These are phyloP conservation scores for Rhinogobio ventralis DNA, from an alignment of 2,797 vertebrate species.

Conservation along the genomic window DNA sequence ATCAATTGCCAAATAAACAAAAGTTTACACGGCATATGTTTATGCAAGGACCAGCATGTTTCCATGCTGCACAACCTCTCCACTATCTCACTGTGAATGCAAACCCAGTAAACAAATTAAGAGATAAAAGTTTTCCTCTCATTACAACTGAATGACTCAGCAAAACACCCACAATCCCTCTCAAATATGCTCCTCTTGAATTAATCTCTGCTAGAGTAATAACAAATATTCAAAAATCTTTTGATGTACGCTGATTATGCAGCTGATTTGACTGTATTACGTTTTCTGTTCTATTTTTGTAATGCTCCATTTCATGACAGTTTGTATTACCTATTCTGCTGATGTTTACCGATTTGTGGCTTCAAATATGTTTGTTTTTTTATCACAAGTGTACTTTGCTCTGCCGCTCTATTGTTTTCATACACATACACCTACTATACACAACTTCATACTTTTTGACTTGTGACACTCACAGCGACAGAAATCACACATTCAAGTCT, in stretches of 20 bases:
- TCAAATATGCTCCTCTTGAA: constrained; percentile 10
- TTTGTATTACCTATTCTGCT: not conserved
- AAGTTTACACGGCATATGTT: constrained; percentile 37
- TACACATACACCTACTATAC: not conserved
- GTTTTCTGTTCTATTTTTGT: not conserved
- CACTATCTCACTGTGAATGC: constrained; percentile 44
- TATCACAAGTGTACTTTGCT: not conserved
- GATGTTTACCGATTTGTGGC: not conserved
- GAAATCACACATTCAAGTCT: not conserved
- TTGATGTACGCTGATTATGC: not conserved
- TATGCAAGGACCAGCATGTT: constrained; percentile 1
- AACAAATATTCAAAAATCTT: not conserved
- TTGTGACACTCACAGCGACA: not conserved
- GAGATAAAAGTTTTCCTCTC: constrained; percentile 55
- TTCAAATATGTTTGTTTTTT: not conserved
- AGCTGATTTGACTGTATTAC: not conserved
- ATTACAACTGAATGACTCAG: constrained; percentile 53
- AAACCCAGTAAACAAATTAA: constrained; percentile 54
- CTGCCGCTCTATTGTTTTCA: not conserved
- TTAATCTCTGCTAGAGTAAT: not conserved
- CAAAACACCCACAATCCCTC: constrained; percentile 1
- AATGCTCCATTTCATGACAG: not conserved
- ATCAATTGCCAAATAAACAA: constrained; percentile 32
- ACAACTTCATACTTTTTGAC: not conserved
- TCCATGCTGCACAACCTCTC: constrained; percentile 47